Conservation (phyloP, 2,797 vertebrate species). For the Xiphophorus birchmanni region DNA sequence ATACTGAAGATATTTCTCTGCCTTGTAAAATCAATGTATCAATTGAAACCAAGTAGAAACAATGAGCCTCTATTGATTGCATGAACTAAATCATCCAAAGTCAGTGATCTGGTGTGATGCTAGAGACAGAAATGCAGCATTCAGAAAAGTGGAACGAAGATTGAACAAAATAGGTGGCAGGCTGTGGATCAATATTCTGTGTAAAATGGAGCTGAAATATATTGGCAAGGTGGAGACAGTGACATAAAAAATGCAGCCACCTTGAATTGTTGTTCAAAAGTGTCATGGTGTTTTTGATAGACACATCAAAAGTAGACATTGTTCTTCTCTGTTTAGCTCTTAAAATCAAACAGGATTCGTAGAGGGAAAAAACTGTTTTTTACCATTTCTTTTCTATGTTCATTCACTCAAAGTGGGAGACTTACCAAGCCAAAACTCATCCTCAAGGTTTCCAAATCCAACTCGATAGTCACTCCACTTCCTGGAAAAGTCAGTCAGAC, state of each 20-base stretch:
- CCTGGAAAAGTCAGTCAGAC: slow-evolving; percentile 94
- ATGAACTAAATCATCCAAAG: slow-evolving; percentile 42
- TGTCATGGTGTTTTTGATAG: background rate
- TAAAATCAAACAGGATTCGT: background rate
- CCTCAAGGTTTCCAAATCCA: slow-evolving; percentile 96
- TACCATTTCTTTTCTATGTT: background rate
- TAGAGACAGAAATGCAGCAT: slow-evolving; percentile 26
- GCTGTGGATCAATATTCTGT: slow-evolving; percentile 30
- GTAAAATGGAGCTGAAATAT: slow-evolving; percentile 28
- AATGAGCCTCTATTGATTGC: slow-evolving; percentile 46
- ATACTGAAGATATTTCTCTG: slow-evolving; percentile 34
- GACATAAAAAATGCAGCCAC: slow-evolving; percentile 7
- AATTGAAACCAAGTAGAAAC: slow-evolving; percentile 49
- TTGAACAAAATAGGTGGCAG: slow-evolving; percentile 37
- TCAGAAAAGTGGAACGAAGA: slow-evolving; percentile 41
- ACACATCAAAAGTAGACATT: background rate
- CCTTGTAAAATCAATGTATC: slow-evolving; percentile 42
- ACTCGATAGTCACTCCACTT: slow-evolving; percentile 95
- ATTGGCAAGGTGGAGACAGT: background rate
- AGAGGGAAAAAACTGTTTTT: background rate
- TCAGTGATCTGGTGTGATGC: slow-evolving; percentile 20
- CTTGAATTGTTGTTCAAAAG: background rate
- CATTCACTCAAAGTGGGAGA: slow-evolving; percentile 6
- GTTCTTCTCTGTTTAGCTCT: background rate
- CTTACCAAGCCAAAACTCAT: slow-evolving; percentile 98